These are phyloP conservation scores for Labroides dimidiatus DNA, from an alignment of 2,797 vertebrate species.

Conservation along the genomic window DNA sequence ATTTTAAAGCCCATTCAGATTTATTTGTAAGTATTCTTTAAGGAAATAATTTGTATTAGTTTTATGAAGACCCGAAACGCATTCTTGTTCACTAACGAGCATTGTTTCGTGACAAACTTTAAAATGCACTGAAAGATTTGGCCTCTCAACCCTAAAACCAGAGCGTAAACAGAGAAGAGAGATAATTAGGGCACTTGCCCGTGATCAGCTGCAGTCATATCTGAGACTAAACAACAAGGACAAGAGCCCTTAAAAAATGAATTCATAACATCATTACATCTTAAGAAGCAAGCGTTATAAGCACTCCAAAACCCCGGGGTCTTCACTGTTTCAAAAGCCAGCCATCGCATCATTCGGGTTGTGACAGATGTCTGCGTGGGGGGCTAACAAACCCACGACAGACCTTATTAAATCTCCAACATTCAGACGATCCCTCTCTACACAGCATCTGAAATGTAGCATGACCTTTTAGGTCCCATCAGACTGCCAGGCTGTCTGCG, in stretches of 20 bases:
- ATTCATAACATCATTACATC: slow-evolving; percentile 38
- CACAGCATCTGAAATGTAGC: slow-evolving; percentile 75
- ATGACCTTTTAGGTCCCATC: slow-evolving; percentile 76
- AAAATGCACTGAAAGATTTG: not conserved
- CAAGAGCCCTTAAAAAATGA: slow-evolving; percentile 43
- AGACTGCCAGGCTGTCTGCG: slow-evolving; percentile 68
- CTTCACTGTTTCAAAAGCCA: slow-evolving; percentile 43
- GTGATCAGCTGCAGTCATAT: slow-evolving; percentile 47
- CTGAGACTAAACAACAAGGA: slow-evolving; percentile 47
- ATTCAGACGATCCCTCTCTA: slow-evolving; percentile 54
- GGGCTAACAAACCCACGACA: slow-evolving; percentile 48
- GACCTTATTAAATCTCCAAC: slow-evolving; percentile 67
- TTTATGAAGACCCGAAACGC: not conserved
- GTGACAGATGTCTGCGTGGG: slow-evolving; percentile 59
- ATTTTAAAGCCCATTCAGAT: not conserved
- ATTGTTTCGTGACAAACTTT: slow-evolving; percentile 5
- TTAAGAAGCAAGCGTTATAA: slow-evolving; percentile 57
- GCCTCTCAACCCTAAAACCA: slow-evolving; percentile 20
- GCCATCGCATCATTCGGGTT: slow-evolving; percentile 37
- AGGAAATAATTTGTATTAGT: not conserved
- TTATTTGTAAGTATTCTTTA: not conserved
- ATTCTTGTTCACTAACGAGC: not conserved
- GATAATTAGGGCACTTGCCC: slow-evolving; percentile 46
- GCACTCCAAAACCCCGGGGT: slow-evolving; percentile 35
- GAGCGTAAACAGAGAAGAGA: slow-evolving; percentile 30